phyloP scores from a whole-genome alignment of 2,113 vertebrate genomes.

The Sylvilagus bachmani region DNA sequence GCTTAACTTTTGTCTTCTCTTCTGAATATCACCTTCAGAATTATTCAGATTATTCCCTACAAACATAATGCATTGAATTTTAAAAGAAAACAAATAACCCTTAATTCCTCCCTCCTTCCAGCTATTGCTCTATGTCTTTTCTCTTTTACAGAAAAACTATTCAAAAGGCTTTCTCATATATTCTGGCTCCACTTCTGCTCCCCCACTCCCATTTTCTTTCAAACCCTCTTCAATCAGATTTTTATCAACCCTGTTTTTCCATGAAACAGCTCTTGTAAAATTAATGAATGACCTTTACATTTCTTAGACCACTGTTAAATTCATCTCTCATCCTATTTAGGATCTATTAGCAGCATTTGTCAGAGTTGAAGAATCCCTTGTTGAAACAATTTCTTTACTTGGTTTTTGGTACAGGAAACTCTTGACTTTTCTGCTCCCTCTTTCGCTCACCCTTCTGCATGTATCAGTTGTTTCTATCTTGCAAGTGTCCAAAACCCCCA shows the following conservation, averaged over 20 bases:
- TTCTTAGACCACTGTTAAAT: not conserved
- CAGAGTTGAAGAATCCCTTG: not conserved
- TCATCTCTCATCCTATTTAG: not conserved
- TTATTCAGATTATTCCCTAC: not conserved
- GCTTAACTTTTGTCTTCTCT: not conserved
- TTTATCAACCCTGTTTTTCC: slow-evolving; percentile 15
- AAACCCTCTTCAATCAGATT: not conserved
- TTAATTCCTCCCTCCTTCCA: not conserved
- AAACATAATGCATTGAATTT: not conserved
- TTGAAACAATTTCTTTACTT: not conserved
- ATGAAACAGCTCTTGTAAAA: not conserved
- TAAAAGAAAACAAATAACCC: not conserved
- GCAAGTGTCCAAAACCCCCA: not conserved
- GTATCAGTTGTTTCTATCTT: not conserved
- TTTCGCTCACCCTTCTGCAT: not conserved
- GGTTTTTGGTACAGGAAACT: not conserved
- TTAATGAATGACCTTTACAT: not conserved
- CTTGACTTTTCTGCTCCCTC: not conserved
- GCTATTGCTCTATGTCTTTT: not conserved
- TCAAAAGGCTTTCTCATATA: not conserved
- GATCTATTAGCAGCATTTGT: not conserved
- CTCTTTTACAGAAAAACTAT: not conserved
- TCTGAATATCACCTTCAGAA: not conserved
- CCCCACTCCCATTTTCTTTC: not conserved
- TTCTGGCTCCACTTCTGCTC: not conserved